Evolutionary conservation across 2,797 vertebrate species (phyloP).

Genomic region (Furcifer pardalis): DNA sequence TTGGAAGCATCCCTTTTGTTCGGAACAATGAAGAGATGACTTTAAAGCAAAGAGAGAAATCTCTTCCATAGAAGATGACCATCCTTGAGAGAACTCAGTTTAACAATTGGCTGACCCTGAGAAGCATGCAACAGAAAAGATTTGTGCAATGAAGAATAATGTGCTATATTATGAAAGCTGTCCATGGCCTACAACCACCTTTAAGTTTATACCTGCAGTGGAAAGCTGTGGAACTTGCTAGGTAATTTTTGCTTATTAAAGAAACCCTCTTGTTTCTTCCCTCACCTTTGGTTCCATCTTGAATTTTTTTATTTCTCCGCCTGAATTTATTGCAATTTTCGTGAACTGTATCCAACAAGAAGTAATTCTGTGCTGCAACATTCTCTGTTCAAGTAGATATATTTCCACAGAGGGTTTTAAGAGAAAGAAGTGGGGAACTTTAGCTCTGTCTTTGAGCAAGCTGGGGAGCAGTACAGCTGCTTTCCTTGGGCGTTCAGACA

Average conservation of each 20-base stretch:
- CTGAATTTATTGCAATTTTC: neutral
- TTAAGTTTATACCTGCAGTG: slow-evolving; percentile 21
- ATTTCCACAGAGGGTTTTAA: slow-evolving; percentile 7
- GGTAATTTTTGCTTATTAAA: neutral
- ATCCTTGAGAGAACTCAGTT: slow-evolving; percentile 59
- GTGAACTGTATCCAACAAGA: neutral
- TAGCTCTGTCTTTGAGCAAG: neutral
- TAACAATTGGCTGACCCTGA: slow-evolving; percentile 65
- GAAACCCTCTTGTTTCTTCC: slow-evolving; percentile 17
- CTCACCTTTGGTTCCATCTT: slow-evolving; percentile 35
- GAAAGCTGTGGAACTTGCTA: slow-evolving; percentile 25
- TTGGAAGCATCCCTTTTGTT: slow-evolving; percentile 29
- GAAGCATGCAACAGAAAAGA: slow-evolving; percentile 61
- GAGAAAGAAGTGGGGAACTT: neutral
- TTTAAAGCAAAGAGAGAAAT: slow-evolving; percentile 21
- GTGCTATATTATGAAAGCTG: slow-evolving; percentile 35
- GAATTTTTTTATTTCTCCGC: neutral
- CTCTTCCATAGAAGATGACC: slow-evolving; percentile 49
- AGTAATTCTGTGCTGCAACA: slow-evolving; percentile 21
- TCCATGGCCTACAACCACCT: slow-evolving; percentile 13
- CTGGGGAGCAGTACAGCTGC: slow-evolving; percentile 20
- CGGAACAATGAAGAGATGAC: slow-evolving; percentile 52
- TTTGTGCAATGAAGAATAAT: slow-evolving; percentile 58
- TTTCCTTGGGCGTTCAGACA: slow-evolving; percentile 32
- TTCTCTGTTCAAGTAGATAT: neutral